Percentiles rank a stretch among this genome's conserved stretches.
These are phyloP conservation scores for Zophobas morio DNA, from an alignment of 1,140 invertebrate species.

Conservation along the genomic window DNA sequence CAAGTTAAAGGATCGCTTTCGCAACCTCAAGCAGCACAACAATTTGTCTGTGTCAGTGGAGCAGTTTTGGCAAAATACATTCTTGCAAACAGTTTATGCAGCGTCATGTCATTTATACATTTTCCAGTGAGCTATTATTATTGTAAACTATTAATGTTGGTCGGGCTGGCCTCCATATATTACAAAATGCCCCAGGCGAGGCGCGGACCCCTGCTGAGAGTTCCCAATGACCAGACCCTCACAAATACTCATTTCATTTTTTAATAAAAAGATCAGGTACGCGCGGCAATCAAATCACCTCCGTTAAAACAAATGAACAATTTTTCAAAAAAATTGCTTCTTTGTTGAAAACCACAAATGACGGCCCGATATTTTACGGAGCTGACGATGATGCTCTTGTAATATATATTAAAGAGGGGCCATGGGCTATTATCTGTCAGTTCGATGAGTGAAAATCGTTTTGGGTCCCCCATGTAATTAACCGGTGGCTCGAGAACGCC, in stretches of 20 bases:
- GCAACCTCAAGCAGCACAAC: background rate
- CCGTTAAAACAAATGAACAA: conserved; percentile 42
- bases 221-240: conserved; percentile 58
- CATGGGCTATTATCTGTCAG: conserved; percentile 53
- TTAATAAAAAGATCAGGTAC: conserved; percentile 47
- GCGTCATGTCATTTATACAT: conserved; percentile 27
- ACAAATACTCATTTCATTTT: conserved; percentile 51
- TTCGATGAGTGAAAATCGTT: conserved; percentile 55
- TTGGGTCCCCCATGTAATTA: conserved; percentile 56
- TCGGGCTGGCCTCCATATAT: conserved; percentile 58
- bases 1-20: background rate
- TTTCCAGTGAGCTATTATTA: conserved; percentile 50
- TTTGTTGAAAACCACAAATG: conserved; percentile 42
- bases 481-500: conserved; percentile 55
- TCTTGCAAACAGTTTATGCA: conserved; percentile 20
- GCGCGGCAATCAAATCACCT: conserved; percentile 25
- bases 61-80: conserved; percentile 10
- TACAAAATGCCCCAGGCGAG: conserved; percentile 57
- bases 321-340: conserved; percentile 40
- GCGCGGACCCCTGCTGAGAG: conserved; percentile 58
- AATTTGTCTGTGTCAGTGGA: conserved; percentile 5
- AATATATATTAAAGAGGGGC: conserved; percentile 55
- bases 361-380: conserved; percentile 29
- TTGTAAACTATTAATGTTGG: conserved; percentile 51
- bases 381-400: conserved; percentile 21